A percentile compares a stretch with the other conserved stretches of the same genome.
phyloP scores from a whole-genome alignment of 2,113 vertebrate genomes.

The Chelonoidis abingdonii region DNA sequence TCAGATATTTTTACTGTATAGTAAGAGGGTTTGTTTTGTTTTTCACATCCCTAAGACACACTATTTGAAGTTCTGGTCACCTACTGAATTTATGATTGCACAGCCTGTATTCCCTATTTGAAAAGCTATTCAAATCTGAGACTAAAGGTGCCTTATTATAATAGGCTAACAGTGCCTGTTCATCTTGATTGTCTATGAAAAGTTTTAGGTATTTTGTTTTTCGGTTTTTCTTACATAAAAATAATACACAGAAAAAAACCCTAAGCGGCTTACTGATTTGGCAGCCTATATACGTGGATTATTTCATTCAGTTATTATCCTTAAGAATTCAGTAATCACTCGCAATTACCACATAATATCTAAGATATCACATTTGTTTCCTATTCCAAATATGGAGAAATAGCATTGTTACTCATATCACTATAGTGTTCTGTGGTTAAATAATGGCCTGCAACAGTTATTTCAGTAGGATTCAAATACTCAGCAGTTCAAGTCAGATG shows the following conservation, averaged over 20 bases:
- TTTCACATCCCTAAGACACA: not conserved
- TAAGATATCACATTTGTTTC: not conserved
- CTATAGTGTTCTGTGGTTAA: not conserved
- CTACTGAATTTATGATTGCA: not conserved
- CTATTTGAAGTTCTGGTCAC: conserved; percentile 25
- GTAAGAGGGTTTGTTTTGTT: not conserved
- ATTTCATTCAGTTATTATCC: not conserved
- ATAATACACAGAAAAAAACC: not conserved
- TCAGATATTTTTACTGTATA: not conserved
- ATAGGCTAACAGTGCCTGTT: not conserved
- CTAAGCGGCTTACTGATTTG: not conserved
- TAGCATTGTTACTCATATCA: not conserved
- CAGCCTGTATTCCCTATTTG: not conserved
- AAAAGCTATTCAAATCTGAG: conserved; percentile 3
- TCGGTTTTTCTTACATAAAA: not conserved
- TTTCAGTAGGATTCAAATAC: conserved; percentile 1
- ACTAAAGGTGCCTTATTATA: conserved; percentile 6
- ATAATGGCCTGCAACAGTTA: not conserved
- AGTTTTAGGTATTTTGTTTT: not conserved
- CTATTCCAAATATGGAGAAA: not conserved
- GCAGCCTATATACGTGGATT: not conserved
- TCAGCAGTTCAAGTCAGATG: not conserved
- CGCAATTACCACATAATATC: not conserved
- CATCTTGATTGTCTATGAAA: conserved; percentile 17
- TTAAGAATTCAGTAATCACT: not conserved